Conservation (phyloP, 37 sponge, comb jelly and placozoan genomes). For the Aphrocallistes beatrix region DNA sequence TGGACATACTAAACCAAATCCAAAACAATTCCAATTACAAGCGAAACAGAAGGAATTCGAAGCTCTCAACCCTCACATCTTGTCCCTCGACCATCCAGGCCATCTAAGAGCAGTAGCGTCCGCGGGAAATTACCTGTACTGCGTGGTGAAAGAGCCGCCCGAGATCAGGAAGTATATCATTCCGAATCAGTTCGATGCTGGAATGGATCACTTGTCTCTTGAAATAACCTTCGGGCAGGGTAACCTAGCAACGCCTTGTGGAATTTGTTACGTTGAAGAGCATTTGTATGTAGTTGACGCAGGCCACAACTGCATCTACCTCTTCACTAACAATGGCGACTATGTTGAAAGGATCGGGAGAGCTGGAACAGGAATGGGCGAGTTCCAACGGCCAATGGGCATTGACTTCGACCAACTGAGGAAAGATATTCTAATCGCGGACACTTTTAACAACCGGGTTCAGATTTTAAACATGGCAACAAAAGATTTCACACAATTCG, state of each 20-base stretch:
- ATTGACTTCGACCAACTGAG: background rate
- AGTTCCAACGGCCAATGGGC: slow-evolving; percentile 4
- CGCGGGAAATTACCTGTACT: background rate
- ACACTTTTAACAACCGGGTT: background rate
- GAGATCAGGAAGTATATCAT: background rate
- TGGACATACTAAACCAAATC: too few relatives aligned
- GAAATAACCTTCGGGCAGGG: background rate
- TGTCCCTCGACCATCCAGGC: background rate
- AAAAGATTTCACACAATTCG: background rate
- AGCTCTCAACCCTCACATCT: background rate
- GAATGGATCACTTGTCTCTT: background rate
- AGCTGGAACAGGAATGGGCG: background rate
- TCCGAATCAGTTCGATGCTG: background rate
- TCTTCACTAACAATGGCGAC: background rate
- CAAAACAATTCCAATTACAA: too few relatives aligned
- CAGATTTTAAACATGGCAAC: background rate
- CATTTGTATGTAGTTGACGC: background rate
- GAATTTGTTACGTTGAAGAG: background rate
- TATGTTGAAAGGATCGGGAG: background rate
- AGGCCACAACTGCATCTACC: background rate
- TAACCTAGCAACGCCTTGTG: background rate
- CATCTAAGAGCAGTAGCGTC: background rate
- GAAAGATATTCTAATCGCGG: background rate
- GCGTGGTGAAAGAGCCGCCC: background rate
- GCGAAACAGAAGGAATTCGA: too few relatives aligned